Conservation (phyloP, 2,797 vertebrate species). For the Eidolon dupreanum region DNA sequence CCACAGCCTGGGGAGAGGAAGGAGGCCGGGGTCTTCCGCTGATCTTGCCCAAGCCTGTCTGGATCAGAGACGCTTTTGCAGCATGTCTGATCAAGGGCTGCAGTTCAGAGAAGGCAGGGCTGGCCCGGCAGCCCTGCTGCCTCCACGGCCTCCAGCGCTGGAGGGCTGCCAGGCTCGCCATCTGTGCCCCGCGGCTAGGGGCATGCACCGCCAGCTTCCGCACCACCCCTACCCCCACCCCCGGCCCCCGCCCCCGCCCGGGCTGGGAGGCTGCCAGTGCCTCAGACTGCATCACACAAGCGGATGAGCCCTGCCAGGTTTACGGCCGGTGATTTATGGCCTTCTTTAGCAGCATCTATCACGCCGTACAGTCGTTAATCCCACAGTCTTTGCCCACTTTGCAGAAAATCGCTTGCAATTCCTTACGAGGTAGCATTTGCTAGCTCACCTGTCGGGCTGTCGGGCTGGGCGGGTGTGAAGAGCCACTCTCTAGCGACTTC, state of each 20-base stretch:
- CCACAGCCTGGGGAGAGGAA: neutral
- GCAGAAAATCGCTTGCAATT: constrained; percentile 80
- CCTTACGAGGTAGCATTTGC: constrained; percentile 69
- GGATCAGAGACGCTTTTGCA: neutral
- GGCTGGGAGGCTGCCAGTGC: constrained; percentile 56
- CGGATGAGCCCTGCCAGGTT: constrained; percentile 75
- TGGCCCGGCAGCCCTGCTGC: neutral
- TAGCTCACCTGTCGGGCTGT: constrained; percentile 67
- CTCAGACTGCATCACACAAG: constrained; percentile 71
- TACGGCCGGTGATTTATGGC: constrained; percentile 77
- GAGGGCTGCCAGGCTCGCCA: constrained; percentile 58
- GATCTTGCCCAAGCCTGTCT: neutral
- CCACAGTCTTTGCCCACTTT: constrained; percentile 79
- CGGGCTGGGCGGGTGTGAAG: constrained; percentile 54
- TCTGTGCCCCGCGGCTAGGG: constrained; percentile 67
- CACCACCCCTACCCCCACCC: neutral
- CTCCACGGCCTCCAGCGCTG: neutral
- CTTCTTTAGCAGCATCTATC: constrained; percentile 80
- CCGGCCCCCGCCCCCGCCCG: neutral
- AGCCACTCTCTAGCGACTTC: constrained; percentile 45
- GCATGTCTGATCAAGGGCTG: neutral
- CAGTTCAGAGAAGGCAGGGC: neutral
- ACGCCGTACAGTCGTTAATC: constrained; percentile 72
- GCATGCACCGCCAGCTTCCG: neutral
- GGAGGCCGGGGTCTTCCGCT: neutral